phyloP scores from a whole-genome alignment of 2,888 invertebrate species.

The Quadroppia sp. region DNA sequence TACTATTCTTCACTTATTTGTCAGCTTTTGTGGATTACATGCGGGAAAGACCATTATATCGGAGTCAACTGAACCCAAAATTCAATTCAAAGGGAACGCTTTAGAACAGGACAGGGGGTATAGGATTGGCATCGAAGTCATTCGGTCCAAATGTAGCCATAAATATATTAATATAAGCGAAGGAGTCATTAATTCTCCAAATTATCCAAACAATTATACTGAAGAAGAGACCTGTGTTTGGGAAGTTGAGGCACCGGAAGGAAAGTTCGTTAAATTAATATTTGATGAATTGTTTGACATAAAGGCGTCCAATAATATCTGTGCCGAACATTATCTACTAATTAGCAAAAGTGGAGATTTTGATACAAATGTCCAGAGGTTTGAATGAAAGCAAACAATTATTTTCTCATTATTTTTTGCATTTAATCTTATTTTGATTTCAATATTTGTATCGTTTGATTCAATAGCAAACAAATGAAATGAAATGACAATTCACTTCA shows the following conservation, averaged over 20 bases:
- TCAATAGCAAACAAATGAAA: too few relatives aligned
- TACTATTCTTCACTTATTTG: too few relatives aligned
- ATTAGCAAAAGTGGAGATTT: constrained; percentile 17
- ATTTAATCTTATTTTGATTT: not conserved
- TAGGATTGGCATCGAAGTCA: not conserved
- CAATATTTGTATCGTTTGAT: too few relatives aligned
- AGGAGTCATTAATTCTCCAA: constrained; percentile 44
- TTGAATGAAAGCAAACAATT: not conserved
- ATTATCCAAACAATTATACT: constrained; percentile 44
- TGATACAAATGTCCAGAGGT: not conserved
- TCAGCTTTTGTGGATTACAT: constrained; percentile 17
- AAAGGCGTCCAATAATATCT: not conserved
- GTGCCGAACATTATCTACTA: constrained; percentile 21
- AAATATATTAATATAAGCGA: not conserved
- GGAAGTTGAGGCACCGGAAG: not conserved
- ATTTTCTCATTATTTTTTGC: not conserved
- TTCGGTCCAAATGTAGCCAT: not conserved
- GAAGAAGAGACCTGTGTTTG: constrained; percentile 42
- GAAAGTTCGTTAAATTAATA: not conserved
- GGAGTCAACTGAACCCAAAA: not conserved
- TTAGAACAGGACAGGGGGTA: not conserved
- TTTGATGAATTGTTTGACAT: not conserved
- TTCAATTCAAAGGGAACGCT: not conserved
- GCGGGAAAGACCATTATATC: constrained; percentile 5
- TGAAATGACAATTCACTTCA: too few relatives aligned